A percentile compares a stretch with the other conserved stretches of the same genome.
Evolutionary conservation across 1,140 invertebrate genomes (phyloP).

Genomic region (Hirudo medicinalis): DNA sequence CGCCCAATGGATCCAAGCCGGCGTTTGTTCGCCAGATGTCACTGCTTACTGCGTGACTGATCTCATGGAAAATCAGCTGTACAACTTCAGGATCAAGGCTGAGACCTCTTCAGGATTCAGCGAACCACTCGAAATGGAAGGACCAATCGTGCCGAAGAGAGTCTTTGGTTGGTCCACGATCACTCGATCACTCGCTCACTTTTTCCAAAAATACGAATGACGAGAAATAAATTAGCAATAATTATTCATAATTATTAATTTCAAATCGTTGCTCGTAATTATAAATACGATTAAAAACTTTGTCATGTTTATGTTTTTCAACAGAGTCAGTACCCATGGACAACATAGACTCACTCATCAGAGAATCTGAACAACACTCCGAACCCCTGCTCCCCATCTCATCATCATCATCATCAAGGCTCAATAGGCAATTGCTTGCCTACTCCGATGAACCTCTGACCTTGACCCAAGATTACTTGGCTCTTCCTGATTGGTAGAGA

Average conservation of each 20-base stretch:
- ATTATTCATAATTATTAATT: too few relatives aligned
- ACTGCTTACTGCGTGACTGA: constrained; percentile 23
- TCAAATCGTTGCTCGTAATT: too few relatives aligned
- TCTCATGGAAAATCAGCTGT: constrained; percentile 21
- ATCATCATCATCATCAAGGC: background rate
- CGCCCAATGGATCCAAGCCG: constrained; percentile 27
- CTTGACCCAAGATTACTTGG: constrained; percentile 17
- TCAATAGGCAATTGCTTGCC: constrained; percentile 12
- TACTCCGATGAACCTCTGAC: constrained; percentile 23
- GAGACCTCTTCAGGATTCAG: constrained; percentile 35
- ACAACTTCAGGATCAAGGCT: constrained; percentile 34
- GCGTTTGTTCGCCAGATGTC: constrained; percentile 23
- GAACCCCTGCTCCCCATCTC: constrained; percentile 4
- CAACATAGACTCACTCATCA: constrained; percentile 20
- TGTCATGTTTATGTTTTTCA: too few relatives aligned
- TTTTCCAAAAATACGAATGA: background rate
- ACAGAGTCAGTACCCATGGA: constrained; percentile 19
- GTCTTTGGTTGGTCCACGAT: constrained; percentile 30
- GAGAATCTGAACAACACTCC: constrained; percentile 12
- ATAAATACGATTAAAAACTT: too few relatives aligned
- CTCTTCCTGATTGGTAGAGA: constrained; percentile 10
- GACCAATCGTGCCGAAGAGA: constrained; percentile 33
- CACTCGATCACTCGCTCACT: background rate
- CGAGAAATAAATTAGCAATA: background rate
- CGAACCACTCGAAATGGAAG: constrained; percentile 33